Percentiles rank a stretch among this genome's conserved stretches.
Evolutionary conservation across 1,140 invertebrate species (phyloP).

Genomic region (Coptotermes formosanus): DNA sequence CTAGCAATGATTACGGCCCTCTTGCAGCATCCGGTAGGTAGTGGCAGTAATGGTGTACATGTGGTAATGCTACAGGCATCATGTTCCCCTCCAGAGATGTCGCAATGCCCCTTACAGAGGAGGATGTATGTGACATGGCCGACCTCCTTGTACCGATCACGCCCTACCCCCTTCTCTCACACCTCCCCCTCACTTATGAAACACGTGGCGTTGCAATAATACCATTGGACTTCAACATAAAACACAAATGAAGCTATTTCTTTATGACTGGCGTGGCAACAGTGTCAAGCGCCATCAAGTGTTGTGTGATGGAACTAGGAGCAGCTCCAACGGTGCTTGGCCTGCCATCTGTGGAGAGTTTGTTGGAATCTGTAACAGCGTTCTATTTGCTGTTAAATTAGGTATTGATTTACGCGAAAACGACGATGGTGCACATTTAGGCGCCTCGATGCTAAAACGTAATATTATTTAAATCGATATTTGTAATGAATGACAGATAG

Average conservation of each 20-base stretch:
- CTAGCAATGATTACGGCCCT: neutral
- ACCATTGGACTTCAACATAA: neutral
- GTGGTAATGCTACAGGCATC: neutral
- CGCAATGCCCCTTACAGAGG: conserved; percentile 11
- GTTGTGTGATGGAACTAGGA: neutral
- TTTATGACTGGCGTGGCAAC: neutral
- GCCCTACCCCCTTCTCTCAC: neutral
- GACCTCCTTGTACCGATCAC: neutral
- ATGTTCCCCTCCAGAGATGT: neutral
- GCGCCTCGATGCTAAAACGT: too few relatives aligned
- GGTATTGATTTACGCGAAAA: neutral
- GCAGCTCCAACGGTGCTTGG: neutral
- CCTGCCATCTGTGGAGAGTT: neutral
- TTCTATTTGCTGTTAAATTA: neutral
- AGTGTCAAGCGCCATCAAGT: neutral
- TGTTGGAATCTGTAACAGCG: neutral
- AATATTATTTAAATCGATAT: too few relatives aligned
- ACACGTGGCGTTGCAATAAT: conserved; percentile 2
- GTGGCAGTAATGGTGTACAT: conserved; percentile 18
- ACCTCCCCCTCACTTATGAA: neutral
- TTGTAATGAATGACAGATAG: too few relatives aligned
- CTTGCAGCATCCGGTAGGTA: neutral
- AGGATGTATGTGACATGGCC: conserved; percentile 4
- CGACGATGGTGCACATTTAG: too few relatives aligned
- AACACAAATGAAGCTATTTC: neutral